Conservation (phyloP, 2,797 vertebrate species). For the Falco naumanni region DNA sequence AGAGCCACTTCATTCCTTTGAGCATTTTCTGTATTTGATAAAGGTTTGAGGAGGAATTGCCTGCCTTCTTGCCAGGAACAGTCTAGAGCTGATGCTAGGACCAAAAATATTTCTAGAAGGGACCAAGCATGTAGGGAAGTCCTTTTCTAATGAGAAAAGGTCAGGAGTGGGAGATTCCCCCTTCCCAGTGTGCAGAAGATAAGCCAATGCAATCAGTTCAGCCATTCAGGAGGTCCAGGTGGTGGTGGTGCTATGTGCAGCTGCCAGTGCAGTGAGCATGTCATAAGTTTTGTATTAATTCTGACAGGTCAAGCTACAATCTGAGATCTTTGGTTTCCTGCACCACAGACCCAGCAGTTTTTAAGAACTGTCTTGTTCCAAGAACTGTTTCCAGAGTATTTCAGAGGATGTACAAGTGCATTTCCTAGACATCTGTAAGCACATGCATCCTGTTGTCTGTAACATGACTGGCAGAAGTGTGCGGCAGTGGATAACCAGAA, state of each 20-base stretch:
- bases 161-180: not conserved
- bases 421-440: not conserved
- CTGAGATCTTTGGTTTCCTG: not conserved
- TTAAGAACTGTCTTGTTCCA: not conserved
- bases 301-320: not conserved
- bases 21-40: not conserved
- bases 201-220: not conserved
- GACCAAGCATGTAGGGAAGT: not conserved
- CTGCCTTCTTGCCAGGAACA: not conserved
- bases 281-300: not conserved
- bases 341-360: not conserved
- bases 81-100: not conserved
- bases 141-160: not conserved
- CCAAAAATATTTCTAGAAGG: not conserved
- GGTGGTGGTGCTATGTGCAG: not conserved
- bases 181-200: not conserved
- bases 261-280: accelerated
- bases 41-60: not conserved
- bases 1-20: not conserved
- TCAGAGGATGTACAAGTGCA: not conserved
- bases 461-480: not conserved
- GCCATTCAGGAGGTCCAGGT: not conserved
- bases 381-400: not conserved
- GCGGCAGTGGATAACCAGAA: not conserved
- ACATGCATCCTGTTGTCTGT: not conserved